Base-by-base conservation (phyloP, 1,140 invertebrate species). In the Holcopasites calliopsidis region DNA sequence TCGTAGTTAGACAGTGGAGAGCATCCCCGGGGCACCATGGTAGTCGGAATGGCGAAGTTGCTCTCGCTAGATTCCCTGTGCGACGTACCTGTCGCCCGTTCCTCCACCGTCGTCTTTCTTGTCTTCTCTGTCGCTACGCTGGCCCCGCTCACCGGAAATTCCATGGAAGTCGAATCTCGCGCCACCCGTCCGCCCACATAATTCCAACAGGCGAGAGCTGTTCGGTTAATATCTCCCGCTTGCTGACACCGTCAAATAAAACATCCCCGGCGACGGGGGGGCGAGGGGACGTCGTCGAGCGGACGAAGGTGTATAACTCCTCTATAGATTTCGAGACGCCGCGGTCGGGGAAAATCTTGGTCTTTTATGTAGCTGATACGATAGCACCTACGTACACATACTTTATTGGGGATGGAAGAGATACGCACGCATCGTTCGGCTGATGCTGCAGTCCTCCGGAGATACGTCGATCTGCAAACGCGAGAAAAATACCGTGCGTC, bases 201-300 rank as follows among this genome's bases (percentile, higher is more conserved):
- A 89, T 88, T 88, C 79, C 76, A 71, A 72, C 72, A 58, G 78
- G 72, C 79, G 73, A 80, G 81, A 84, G 80, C 82, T 81, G 81
- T 82, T 85, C 82, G 85, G 79, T 86, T 85, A 88, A 88, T 87
- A 87, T 87, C 85, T 84, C 81, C 71, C 73, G 73, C 69, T 82
- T 88, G 87, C 85, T 89, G 87, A 89, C 88, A 83, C 73, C 75
- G 81, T 84, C 79, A 82, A 88, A 88, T 88, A 87, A 87, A 88
- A 87, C 79, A 85, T 86, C 79, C 74, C 73, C 35, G 65, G 28
- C 31, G 61, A 58, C 3, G 50, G 18, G 18, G 66, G 55, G 26
- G 58, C 44, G 61, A 52, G 28, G 42, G 62, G 55, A 57, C 42
- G 61, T 44, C 62, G 57, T 55, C 42, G 55, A 26, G 35, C 66